These are phyloP conservation scores for Tragelaphus eurycerus DNA, from an alignment of 2,797 vertebrate species.

Conservation along the genomic window DNA sequence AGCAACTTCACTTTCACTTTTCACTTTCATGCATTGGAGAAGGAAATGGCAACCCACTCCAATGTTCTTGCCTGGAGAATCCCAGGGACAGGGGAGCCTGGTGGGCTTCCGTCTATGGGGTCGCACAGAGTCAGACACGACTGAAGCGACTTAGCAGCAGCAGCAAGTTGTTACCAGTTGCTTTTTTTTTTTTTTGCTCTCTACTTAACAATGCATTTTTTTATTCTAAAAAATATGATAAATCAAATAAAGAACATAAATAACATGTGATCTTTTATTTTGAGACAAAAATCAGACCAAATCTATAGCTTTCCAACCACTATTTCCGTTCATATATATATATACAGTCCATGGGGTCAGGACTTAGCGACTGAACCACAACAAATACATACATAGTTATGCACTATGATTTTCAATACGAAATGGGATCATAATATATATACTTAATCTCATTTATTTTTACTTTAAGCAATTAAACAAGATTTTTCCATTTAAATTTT, in stretches of 20 bases:
- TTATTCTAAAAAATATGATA: neutral
- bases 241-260: neutral
- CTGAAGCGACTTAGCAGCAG: no score
- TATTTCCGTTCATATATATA: fast-evolving
- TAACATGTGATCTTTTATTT: neutral
- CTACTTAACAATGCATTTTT: neutral
- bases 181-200: neutral
- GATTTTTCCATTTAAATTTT: neutral
- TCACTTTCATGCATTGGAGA: no score
- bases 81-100: no score
- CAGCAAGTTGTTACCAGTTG: fast-evolving
- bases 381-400: fast-evolving
- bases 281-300: neutral
- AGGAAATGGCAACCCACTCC: no score
- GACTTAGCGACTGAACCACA: neutral
- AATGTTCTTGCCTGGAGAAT: no score
- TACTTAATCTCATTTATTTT: neutral
- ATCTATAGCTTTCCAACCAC: neutral
- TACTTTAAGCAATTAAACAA: neutral
- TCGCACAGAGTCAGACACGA: no score
- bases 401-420: neutral
- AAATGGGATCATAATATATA: neutral
- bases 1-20: no score
- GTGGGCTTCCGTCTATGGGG: no score
- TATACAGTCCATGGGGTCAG: fast-evolving